A percentile compares a stretch with the other conserved stretches of the same genome.
These are phyloP conservation scores for Drosophila aff. DNA, from an alignment of 1,140 invertebrate genomes.

Conservation along the genomic window DNA sequence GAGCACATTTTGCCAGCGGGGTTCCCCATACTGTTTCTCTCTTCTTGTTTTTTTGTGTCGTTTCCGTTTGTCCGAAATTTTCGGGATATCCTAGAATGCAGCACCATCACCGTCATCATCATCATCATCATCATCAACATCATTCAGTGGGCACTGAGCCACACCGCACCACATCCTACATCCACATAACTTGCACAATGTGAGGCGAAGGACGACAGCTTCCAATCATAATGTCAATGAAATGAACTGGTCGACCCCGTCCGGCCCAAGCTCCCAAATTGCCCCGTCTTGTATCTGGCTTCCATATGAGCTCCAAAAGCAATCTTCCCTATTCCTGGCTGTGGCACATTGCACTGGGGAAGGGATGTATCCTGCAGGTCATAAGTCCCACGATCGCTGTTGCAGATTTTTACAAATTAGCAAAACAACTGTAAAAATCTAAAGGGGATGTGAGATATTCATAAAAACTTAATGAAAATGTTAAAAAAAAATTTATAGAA, in stretches of 20 bases:
- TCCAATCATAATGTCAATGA: slow-evolving; percentile 79
- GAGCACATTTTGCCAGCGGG: slow-evolving; percentile 9
- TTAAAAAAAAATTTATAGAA: too few species aligned
- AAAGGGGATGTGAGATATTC: not conserved
- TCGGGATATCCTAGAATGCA: slow-evolving; percentile 55
- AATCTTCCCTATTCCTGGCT: not conserved
- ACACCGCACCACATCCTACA: slow-evolving; percentile 18
- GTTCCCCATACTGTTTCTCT: slow-evolving; percentile 5
- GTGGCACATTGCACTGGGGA: slow-evolving; percentile 20
- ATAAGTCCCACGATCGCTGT: too few species aligned
- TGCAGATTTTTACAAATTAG: not conserved
- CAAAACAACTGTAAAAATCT: not conserved
- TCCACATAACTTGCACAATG: slow-evolving; percentile 50
- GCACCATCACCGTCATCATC: slow-evolving; percentile 8
- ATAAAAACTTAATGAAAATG: not conserved
- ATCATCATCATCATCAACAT: slow-evolving; percentile 11
- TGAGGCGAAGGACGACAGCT: slow-evolving; percentile 54
- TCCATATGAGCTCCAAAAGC: slow-evolving; percentile 31
- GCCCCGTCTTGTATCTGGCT: slow-evolving; percentile 7
- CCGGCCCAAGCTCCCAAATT: not conserved
- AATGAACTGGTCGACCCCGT: slow-evolving; percentile 24
- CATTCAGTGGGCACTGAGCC: slow-evolving; percentile 31
- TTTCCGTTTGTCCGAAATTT: slow-evolving; percentile 69
- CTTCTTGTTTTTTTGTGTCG: slow-evolving; percentile 17
- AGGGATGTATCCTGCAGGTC: not conserved